Conservation (phyloP, 2,888 invertebrate species). For the Aspidiotus rigidus region DNA sequence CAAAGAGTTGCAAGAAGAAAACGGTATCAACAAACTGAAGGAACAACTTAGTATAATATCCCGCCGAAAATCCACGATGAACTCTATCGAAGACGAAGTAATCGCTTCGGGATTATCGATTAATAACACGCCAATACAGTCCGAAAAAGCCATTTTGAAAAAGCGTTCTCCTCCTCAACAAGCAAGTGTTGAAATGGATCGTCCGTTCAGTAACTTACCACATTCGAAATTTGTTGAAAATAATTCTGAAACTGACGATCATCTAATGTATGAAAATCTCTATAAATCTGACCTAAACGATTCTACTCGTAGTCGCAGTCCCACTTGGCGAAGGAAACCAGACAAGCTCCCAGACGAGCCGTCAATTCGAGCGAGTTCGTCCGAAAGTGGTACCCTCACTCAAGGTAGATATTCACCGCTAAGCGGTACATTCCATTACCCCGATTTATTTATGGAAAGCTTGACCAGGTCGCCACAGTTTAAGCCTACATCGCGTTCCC, state of each 20-base stretch:
- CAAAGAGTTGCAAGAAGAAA: slow-evolving; percentile 64
- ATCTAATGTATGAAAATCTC: background rate
- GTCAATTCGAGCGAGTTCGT: background rate
- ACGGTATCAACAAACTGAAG: slow-evolving; percentile 45
- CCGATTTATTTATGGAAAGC: slow-evolving; percentile 28
- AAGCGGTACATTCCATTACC: slow-evolving; percentile 27
- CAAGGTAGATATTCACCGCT: slow-evolving; percentile 24
- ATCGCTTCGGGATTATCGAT: background rate
- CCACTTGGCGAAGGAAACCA: background rate
- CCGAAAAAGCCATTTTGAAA: no score
- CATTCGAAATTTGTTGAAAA: background rate
- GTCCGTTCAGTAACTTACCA: background rate
- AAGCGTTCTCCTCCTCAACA: background rate
- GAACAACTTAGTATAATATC: slow-evolving; percentile 16
- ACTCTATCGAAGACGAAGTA: background rate
- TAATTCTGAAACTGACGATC: no score
- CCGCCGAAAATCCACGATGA: background rate
- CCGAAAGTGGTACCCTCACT: background rate
- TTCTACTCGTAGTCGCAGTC: background rate
- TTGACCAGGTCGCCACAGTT: slow-evolving; percentile 25
- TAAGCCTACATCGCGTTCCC: slow-evolving; percentile 27
- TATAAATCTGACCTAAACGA: background rate
- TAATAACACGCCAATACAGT: background rate
- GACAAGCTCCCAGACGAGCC: background rate
- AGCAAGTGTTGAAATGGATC: background rate